Evolutionary conservation across 2,888 invertebrate species (phyloP).

Genomic region (Drosophila sordidula): DNA sequence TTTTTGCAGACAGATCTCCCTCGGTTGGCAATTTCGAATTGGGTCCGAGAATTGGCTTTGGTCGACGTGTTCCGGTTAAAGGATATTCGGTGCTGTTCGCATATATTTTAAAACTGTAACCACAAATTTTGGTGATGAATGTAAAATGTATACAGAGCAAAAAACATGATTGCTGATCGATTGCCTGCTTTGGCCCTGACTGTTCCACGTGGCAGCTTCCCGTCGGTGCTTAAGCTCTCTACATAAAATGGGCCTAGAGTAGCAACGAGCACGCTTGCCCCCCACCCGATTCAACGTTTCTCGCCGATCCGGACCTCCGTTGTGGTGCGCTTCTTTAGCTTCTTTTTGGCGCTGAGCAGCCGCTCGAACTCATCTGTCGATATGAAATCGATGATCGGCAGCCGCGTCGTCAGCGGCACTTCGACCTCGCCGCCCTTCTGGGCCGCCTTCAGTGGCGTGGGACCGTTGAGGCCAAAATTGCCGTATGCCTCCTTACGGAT

Average conservation of each 20-base stretch:
- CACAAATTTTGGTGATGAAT: conserved; percentile 5
- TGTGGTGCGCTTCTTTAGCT: not conserved
- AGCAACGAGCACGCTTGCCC: too few species aligned
- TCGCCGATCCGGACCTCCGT: too few species aligned
- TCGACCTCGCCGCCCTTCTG: conserved; percentile 20
- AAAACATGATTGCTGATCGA: not conserved
- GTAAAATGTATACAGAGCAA: conserved; percentile 3
- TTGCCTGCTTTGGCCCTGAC: too few species aligned
- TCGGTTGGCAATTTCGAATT: too few species aligned
- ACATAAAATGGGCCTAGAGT: too few species aligned
- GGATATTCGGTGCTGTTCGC: too few species aligned
- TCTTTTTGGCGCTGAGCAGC: conserved; percentile 15
- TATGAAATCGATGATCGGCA: conserved; percentile 72
- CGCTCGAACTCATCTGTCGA: conserved; percentile 64
- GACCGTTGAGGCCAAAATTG: not conserved
- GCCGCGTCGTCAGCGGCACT: conserved; percentile 57
- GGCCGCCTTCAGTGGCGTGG: not conserved
- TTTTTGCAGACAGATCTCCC: too few species aligned
- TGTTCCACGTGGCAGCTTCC: too few species aligned
- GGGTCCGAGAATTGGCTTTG: too few species aligned
- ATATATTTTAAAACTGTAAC: not conserved
- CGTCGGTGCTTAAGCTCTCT: too few species aligned
- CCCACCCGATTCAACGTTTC: too few species aligned
- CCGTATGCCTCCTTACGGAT: not conserved
- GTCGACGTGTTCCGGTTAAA: too few species aligned